These are phyloP conservation scores for Gopherus evgoodei DNA, from an alignment of 2,113 vertebrate genomes.

Conservation along the genomic window DNA sequence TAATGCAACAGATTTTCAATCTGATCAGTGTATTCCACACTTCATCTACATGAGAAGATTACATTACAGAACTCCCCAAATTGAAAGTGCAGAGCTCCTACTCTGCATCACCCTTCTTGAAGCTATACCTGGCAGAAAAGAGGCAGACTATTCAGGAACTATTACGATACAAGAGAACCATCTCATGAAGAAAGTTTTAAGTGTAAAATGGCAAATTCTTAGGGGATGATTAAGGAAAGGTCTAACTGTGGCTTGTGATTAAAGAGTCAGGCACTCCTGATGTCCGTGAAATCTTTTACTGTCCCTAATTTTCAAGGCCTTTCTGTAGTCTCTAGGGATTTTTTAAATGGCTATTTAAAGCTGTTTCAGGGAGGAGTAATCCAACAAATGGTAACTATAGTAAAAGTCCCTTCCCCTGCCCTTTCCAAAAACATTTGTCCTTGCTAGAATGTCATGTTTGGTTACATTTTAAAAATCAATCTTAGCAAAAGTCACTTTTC, in stretches of 20 bases:
- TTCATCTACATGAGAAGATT: neutral
- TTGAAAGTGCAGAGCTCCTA: neutral
- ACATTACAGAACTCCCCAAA: neutral
- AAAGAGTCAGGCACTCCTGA: neutral
- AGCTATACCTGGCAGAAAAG: accelerated
- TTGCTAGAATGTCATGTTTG: neutral
- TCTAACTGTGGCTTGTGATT: neutral
- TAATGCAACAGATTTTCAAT: neutral
- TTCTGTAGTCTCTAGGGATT: neutral
- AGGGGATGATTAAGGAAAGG: neutral
- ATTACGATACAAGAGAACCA: neutral
- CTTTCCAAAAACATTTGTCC: neutral
- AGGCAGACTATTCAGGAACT: neutral
- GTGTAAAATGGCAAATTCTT: neutral
- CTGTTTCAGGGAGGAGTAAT: neutral
- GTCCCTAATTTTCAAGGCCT: neutral
- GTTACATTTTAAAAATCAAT: neutral
- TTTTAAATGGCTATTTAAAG: neutral
- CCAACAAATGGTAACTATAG: neutral
- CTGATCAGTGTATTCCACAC: neutral
- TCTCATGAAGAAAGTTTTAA: neutral
- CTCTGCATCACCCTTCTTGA: neutral
- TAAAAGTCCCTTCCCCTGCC: neutral
- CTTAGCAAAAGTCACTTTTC: neutral
- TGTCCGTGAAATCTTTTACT: neutral